These are phyloP conservation scores for Anguilla pacifica DNA, from an alignment of 2,797 vertebrate genomes.

Conservation along the genomic window DNA sequence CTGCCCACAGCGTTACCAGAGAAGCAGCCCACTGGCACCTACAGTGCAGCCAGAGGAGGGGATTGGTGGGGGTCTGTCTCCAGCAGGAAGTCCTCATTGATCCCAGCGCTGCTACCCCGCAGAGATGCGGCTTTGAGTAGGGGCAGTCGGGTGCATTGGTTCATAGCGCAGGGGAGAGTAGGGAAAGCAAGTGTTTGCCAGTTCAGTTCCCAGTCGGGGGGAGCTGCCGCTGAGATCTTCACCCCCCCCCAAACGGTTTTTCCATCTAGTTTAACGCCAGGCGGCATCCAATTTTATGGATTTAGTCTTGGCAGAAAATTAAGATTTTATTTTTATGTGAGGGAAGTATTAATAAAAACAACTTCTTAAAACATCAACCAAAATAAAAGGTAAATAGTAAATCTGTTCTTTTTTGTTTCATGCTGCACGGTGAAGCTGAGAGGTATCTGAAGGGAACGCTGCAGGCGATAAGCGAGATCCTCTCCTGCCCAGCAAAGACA, in stretches of 20 bases:
- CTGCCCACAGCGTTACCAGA: not conserved
- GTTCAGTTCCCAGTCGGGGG: not conserved
- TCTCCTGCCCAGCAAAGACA: not conserved
- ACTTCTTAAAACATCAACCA: too few species aligned
- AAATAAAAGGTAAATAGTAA: not conserved
- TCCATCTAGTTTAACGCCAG: not conserved
- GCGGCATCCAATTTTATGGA: constrained; percentile 39
- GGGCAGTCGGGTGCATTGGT: not conserved
- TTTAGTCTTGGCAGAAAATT: not conserved
- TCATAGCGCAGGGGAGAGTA: not conserved
- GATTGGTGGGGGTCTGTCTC: not conserved
- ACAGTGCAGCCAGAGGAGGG: not conserved
- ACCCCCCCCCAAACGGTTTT: not conserved
- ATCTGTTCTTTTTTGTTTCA: not conserved
- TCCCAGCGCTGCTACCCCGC: not conserved
- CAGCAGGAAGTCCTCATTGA: not conserved
- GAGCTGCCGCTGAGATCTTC: not conserved
- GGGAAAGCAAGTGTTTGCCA: not conserved
- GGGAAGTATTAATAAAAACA: not conserved
- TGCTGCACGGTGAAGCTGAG: not conserved
- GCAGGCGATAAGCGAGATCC: not conserved
- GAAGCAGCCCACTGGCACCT: not conserved
- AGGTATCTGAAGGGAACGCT: not conserved
- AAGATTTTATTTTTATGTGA: not conserved
- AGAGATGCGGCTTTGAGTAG: not conserved